Conservation (phyloP, 2,888 invertebrate species). For the Diarsia mendica region DNA sequence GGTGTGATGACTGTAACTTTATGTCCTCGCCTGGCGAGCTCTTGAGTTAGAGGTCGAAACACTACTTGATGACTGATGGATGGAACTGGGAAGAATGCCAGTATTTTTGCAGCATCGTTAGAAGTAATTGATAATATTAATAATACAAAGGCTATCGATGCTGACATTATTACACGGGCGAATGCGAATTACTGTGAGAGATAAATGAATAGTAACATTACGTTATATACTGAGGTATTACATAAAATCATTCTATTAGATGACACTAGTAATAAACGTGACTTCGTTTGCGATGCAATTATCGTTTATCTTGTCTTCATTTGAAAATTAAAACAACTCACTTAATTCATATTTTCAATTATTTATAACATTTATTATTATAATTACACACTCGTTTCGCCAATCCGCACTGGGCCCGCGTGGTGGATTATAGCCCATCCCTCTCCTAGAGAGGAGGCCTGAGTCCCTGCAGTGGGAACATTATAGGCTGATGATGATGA, state of each 20-base stretch:
- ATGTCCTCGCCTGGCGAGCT: constrained; percentile 80
- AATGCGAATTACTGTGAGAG: neutral
- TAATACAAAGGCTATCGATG: neutral
- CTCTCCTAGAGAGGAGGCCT: too few relatives aligned
- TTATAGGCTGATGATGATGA: too few relatives aligned
- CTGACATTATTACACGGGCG: neutral
- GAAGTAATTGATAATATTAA: constrained; percentile 15
- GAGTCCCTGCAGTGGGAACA: too few relatives aligned
- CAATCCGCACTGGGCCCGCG: too few relatives aligned
- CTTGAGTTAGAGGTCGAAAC: constrained; percentile 75
- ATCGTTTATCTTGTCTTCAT: neutral
- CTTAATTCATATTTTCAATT: neutral
- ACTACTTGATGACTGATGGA: constrained; percentile 82
- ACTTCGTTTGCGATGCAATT: neutral
- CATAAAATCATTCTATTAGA: neutral
- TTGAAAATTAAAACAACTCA: neutral
- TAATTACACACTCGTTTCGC: neutral
- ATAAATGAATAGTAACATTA: constrained; percentile 2
- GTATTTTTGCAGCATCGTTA: constrained; percentile 71
- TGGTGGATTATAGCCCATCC: too few relatives aligned
- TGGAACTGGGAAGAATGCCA: constrained; percentile 75
- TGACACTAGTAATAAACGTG: neutral
- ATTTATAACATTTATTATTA: neutral
- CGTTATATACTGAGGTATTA: constrained; percentile 14
- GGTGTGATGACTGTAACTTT: constrained; percentile 79